Percentiles rank a stretch among this genome's conserved stretches.
Evolutionary conservation across 2,888 invertebrate species (phyloP).

Genomic region (Anaspis maculata): DNA sequence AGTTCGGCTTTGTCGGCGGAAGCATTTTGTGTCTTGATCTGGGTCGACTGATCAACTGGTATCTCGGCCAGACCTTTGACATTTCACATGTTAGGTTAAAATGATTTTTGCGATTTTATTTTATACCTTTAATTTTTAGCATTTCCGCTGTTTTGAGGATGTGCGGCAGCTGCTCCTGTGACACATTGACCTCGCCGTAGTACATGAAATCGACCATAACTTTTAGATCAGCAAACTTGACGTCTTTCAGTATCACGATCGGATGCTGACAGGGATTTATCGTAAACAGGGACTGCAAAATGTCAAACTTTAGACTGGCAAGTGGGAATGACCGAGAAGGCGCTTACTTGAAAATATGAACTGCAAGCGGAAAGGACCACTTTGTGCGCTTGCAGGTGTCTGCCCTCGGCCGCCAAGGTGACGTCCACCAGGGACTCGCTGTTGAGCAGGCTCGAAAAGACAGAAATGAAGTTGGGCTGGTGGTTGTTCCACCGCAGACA

Average conservation of each 20-base stretch:
- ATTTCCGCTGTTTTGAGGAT: constrained; percentile 76
- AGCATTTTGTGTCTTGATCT: constrained; percentile 61
- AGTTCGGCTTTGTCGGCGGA: constrained; percentile 45
- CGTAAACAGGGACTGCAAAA: constrained; percentile 63
- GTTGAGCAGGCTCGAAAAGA: constrained; percentile 74
- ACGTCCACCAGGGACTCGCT: constrained; percentile 83
- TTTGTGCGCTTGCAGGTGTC: constrained; percentile 81
- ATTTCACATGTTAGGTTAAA: constrained; percentile 1
- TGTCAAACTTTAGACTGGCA: neutral
- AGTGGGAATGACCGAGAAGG: neutral
- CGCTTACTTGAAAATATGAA: constrained; percentile 79
- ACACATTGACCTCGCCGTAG: constrained; percentile 86
- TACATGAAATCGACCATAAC: constrained; percentile 91
- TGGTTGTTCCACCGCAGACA: constrained; percentile 81
- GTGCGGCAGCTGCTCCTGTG: constrained; percentile 76
- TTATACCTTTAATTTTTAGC: constrained; percentile 68
- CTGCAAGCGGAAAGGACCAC: constrained; percentile 86
- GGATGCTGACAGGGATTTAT: constrained; percentile 84
- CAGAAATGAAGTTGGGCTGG: constrained; percentile 86
- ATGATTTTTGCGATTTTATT: constrained; percentile 3
- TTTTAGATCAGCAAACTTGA: constrained; percentile 74
- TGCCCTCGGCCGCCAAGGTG: constrained; percentile 84
- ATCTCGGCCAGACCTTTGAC: constrained; percentile 65
- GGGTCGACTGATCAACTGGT: constrained; percentile 67
- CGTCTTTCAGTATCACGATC: constrained; percentile 83